Percentiles rank a stretch among this genome's conserved stretches.
These are phyloP conservation scores for pig (Sus scrofa) DNA, from an alignment of 2,113 vertebrate genomes.

Conservation along the genomic window T2T-Sscrofa CM000820.6:68845501-68846000, in stretches of 20 bases:
- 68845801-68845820: not conserved
- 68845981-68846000: not conserved
- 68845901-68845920: not conserved
- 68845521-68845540: not conserved
- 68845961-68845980: not conserved
- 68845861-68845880: not conserved
- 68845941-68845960: not conserved
- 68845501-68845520: not conserved
- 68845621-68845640: not conserved
- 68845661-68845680: not conserved
- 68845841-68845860: not conserved
- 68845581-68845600: not conserved
- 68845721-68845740: slow-evolving; percentile 19
- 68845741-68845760: not conserved
- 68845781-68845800: not conserved
- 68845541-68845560: not conserved
- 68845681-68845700: not conserved
- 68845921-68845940: not conserved
- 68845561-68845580: not conserved
- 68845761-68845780: slow-evolving; percentile 13
- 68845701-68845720: not conserved
- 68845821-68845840: slow-evolving; percentile 26
- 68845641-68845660: not conserved
- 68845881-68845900: not conserved
- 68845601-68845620: not conserved